A percentile compares a stretch with the other conserved stretches of the same genome.
Conservation (phyloP, 2,113 vertebrate genomes). For the Strix aluco region DNA sequence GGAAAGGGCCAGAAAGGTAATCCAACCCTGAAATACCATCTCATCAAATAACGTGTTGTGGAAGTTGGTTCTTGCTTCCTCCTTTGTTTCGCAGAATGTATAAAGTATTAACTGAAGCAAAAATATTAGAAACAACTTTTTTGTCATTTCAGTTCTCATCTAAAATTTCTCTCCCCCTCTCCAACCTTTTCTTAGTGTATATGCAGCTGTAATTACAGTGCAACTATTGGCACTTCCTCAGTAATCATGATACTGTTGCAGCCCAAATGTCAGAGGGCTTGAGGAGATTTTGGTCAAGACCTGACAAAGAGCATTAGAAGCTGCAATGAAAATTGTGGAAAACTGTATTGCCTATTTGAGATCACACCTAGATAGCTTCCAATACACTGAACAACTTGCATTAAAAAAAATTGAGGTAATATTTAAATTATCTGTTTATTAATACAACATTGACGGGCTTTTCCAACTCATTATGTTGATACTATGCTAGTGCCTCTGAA, state of each 20-base stretch:
- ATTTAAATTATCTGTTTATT: background rate
- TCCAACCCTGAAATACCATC: background rate
- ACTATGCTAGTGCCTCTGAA: background rate
- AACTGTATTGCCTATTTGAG: background rate
- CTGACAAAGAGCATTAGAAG: background rate
- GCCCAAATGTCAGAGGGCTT: background rate
- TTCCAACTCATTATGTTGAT: background rate
- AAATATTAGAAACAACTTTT: background rate
- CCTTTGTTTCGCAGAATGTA: background rate
- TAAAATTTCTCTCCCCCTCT: background rate
- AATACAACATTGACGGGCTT: background rate
- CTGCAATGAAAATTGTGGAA: background rate
- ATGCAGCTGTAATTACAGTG: background rate
- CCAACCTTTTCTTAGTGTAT: background rate
- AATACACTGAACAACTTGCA: background rate
- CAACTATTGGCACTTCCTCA: background rate
- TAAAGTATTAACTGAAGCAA: background rate
- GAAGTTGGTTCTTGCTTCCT: background rate
- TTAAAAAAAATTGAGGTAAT: background rate
- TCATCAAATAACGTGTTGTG: background rate
- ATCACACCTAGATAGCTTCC: background rate
- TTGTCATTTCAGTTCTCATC: background rate
- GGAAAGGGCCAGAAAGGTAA: background rate
- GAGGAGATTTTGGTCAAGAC: background rate
- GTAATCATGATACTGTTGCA: background rate